phyloP scores from a whole-genome alignment of 2,888 invertebrate species.

The Dryadula phaetusa region DNA sequence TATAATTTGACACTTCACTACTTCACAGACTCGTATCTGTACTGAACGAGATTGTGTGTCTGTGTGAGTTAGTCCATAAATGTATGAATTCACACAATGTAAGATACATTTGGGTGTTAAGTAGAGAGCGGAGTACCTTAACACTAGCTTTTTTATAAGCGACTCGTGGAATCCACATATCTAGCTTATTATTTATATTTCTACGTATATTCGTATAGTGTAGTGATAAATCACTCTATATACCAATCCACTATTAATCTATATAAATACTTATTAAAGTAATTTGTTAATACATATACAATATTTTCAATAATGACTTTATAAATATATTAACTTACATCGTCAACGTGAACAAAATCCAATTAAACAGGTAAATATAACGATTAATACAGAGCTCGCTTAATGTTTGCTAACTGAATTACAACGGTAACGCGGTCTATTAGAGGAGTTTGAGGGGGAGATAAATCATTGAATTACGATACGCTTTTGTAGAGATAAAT shows the following conservation, averaged over 20 bases:
- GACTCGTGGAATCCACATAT: no score
- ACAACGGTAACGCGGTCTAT: constrained; percentile 20
- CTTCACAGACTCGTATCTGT: no score
- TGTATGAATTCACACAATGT: no score
- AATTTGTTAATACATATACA: not conserved
- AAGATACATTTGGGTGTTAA: no score
- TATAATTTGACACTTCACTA: no score
- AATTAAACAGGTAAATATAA: constrained; percentile 19
- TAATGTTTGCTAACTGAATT: constrained; percentile 27
- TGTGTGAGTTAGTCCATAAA: no score
- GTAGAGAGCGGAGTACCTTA: no score
- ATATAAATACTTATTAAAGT: not conserved
- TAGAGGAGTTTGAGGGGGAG: constrained; percentile 6
- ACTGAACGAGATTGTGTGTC: no score
- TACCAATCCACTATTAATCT: not conserved
- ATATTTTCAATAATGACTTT: constrained; percentile 1
- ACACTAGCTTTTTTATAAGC: no score
- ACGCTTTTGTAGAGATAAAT: no score
- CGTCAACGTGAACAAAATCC: constrained; percentile 25
- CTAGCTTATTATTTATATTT: no score
- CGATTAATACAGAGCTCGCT: constrained; percentile 11
- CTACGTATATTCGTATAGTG: not conserved
- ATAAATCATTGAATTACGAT: not conserved
- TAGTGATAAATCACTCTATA: not conserved
- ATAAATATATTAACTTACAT: constrained; percentile 2